Percentiles rank a stretch among this genome's conserved stretches.
Conservation (phyloP, 2,888 invertebrate species). For the Bembecia ichneumoniformis region DNA sequence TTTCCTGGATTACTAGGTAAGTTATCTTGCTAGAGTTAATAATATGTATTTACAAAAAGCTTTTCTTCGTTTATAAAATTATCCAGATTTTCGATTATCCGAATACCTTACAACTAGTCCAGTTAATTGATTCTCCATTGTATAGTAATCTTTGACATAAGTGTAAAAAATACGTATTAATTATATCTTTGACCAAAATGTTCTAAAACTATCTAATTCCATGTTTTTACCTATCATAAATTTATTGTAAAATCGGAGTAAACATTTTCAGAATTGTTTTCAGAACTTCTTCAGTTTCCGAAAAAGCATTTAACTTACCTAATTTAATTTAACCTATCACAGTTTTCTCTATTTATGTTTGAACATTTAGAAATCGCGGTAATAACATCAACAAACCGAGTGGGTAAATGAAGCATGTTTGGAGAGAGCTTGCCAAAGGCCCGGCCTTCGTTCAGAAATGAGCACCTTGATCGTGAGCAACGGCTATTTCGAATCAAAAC, state of each 20-base stretch:
- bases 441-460: slow-evolving; percentile 7
- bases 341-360: not conserved
- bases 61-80: no score
- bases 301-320: not conserved
- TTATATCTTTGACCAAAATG: not conserved
- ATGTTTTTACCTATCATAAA: not conserved
- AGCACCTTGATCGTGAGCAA: slow-evolving; percentile 10
- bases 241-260: not conserved
- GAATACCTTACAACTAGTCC: no score
- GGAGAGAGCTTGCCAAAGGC: slow-evolving; percentile 5
- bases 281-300: not conserved
- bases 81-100: no score
- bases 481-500: slow-evolving; percentile 10
- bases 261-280: no score
- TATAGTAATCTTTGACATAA: no score
- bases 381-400: not conserved
- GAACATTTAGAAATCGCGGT: not conserved
- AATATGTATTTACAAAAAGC: no score
- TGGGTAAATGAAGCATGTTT: slow-evolving; percentile 4
- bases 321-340: not conserved
- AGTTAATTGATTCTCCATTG: no score
- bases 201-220: not conserved
- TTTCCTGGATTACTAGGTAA: no score
- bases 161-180: no score
- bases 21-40: no score